A percentile compares a stretch with the other conserved stretches of the same genome.
These are phyloP conservation scores for Pheosia tremula DNA, from an alignment of 2,888 invertebrate genomes.

Conservation along the genomic window DNA sequence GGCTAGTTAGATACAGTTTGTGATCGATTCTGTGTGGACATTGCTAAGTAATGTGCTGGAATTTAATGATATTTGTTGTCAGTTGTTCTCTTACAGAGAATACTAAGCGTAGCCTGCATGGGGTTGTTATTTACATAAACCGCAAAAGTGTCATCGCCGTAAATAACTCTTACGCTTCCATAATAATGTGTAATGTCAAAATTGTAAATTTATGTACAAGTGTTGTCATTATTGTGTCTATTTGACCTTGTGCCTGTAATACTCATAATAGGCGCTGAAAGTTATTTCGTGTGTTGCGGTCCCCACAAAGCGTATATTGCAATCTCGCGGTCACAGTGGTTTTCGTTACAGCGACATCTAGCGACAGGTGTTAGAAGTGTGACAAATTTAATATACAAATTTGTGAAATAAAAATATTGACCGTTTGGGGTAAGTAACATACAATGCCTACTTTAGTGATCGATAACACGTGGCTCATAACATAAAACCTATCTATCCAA, in stretches of 20 bases:
- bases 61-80: no score
- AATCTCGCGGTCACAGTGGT: not conserved
- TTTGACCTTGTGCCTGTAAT: slow-evolving; percentile 2
- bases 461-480: no score
- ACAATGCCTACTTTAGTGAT: no score
- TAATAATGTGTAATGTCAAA: not conserved
- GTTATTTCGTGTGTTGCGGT: not conserved
- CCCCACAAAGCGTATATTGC: not conserved
- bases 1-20: not conserved
- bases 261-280: not conserved
- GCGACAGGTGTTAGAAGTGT: slow-evolving; percentile 1
- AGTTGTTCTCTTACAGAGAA: no score
- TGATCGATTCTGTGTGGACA: not conserved
- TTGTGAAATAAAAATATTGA: no score
- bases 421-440: no score
- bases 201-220: slow-evolving; percentile 3
- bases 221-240: not conserved
- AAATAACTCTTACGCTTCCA: not conserved
- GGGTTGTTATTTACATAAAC: not conserved
- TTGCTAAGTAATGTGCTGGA: no score
- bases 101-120: no score
- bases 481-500: no score
- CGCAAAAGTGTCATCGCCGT: not conserved
- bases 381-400: not conserved
- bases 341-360: not conserved